phyloP scores from a whole-genome alignment of 2,113 vertebrate genomes.

The Bettongia penicillata region DNA sequence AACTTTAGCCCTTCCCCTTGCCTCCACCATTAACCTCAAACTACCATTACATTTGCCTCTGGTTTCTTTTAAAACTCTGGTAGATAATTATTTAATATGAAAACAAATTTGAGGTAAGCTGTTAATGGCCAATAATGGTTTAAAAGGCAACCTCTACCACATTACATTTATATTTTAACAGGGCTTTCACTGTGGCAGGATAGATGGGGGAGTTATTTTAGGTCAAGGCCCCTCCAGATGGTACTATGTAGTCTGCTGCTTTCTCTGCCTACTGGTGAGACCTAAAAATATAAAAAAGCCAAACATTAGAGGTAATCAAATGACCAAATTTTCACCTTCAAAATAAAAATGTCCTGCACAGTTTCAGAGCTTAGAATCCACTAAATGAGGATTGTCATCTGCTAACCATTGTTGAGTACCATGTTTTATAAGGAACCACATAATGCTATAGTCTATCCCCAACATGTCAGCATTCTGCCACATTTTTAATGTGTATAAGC shows the following conservation, averaged over 20 bases:
- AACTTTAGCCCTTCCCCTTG: no score
- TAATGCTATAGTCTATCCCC: constrained; percentile 19
- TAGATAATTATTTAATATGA: constrained; percentile 27
- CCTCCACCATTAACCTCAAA: no score
- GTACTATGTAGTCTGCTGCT: background rate
- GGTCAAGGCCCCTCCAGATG: background rate
- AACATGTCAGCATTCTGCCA: constrained; percentile 17
- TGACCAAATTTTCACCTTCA: constrained; percentile 14
- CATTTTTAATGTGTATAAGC: constrained; percentile 53
- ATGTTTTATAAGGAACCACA: constrained; percentile 5
- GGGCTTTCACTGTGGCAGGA: constrained; percentile 1
- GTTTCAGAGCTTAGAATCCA: constrained; percentile 18
- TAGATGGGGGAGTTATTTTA: background rate
- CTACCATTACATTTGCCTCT: background rate
- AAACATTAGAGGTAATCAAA: constrained; percentile 22
- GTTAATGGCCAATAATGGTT: background rate
- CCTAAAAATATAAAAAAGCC: background rate
- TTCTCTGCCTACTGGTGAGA: background rate
- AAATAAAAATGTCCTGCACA: background rate
- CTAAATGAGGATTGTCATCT: constrained; percentile 3
- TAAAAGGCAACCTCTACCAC: background rate
- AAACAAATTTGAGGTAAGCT: background rate
- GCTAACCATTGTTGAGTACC: background rate
- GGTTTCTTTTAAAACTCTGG: background rate
- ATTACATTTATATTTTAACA: background rate